Evolutionary conservation across 1,140 invertebrate species (phyloP).

Genomic region (Drosophila santomea): DNA sequence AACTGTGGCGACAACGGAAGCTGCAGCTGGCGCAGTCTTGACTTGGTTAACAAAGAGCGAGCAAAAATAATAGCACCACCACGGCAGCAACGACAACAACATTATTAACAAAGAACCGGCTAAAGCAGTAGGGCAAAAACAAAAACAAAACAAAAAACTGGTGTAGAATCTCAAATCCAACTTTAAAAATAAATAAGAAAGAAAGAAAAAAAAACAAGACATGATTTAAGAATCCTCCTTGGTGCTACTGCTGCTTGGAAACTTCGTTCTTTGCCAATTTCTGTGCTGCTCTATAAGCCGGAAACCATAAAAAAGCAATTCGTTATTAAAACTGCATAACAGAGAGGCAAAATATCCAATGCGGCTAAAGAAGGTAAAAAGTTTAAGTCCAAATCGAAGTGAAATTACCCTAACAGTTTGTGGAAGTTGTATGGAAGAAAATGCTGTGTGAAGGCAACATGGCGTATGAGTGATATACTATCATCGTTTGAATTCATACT

Average conservation of each 20-base stretch:
- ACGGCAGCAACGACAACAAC: conserved; percentile 22
- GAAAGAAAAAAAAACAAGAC: conserved; percentile 39
- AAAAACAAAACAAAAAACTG: conserved; percentile 7
- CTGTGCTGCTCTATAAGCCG: conserved; percentile 69
- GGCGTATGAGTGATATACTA: conserved; percentile 9
- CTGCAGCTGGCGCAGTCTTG: conserved; percentile 71
- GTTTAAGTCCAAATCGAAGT: conserved; percentile 4
- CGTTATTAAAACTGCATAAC: conserved; percentile 79
- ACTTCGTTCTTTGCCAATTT: conserved; percentile 72
- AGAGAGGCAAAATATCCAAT: conserved; percentile 39
- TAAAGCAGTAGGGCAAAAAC: conserved; percentile 12
- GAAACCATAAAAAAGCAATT: conserved; percentile 82
- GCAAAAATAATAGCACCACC: conserved; percentile 52
- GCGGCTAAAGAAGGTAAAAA: conserved; percentile 25
- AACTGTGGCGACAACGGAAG: conserved; percentile 70
- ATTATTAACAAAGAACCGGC: conserved; percentile 25
- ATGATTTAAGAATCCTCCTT: conserved; percentile 68
- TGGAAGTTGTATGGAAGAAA: background rate
- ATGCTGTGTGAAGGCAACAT: background rate
- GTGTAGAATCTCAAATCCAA: conserved; percentile 22
- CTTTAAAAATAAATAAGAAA: conserved; percentile 40
- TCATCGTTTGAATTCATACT: too few relatives aligned
- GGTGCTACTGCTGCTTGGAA: conserved; percentile 34
- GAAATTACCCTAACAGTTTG: conserved; percentile 5
- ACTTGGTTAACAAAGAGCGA: conserved; percentile 72